These are phyloP conservation scores for Plectrocnemia conspersa DNA, from an alignment of 1,140 invertebrate species.

Conservation along the genomic window DNA sequence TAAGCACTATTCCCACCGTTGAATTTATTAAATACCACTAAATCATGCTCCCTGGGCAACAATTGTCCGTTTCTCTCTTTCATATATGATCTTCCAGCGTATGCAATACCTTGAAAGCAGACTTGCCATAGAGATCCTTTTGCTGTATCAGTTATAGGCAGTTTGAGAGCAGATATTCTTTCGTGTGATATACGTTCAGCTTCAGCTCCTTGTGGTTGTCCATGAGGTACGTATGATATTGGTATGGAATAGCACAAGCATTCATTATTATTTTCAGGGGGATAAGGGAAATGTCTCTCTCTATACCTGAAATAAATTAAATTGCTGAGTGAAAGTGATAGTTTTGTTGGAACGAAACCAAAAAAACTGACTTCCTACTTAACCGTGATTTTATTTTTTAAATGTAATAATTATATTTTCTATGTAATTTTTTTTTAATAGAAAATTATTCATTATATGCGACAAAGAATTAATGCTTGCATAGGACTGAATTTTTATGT, in stretches of 20 bases:
- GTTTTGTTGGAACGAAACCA: too few species aligned
- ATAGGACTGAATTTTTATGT: too few species aligned
- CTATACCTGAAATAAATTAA: slow-evolving; percentile 37
- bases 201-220: slow-evolving; percentile 37
- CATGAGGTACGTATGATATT: slow-evolving; percentile 30
- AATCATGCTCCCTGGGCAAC: slow-evolving; percentile 41
- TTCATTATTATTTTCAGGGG: slow-evolving; percentile 12
- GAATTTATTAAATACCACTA: slow-evolving; percentile 39
- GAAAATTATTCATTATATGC: too few species aligned
- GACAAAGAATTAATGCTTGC: too few species aligned
- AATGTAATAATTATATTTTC: too few species aligned
- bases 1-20: slow-evolving; percentile 37
- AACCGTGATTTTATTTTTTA: too few species aligned
- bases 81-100: slow-evolving; percentile 38
- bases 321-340: too few species aligned
- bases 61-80: slow-evolving; percentile 38
- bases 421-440: too few species aligned
- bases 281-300: slow-evolving; percentile 37
- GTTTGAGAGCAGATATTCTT: slow-evolving; percentile 28
- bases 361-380: too few species aligned
- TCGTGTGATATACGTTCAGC: slow-evolving; percentile 38
- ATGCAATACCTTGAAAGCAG: slow-evolving; percentile 39
- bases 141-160: background rate
- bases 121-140: slow-evolving; percentile 36
- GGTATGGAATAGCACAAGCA: slow-evolving; percentile 34